A percentile compares a stretch with the other conserved stretches of the same genome.
Evolutionary conservation across 92 coral and sea anemone species (phyloP).

Genomic region (Palythoa grandiflora): DNA sequence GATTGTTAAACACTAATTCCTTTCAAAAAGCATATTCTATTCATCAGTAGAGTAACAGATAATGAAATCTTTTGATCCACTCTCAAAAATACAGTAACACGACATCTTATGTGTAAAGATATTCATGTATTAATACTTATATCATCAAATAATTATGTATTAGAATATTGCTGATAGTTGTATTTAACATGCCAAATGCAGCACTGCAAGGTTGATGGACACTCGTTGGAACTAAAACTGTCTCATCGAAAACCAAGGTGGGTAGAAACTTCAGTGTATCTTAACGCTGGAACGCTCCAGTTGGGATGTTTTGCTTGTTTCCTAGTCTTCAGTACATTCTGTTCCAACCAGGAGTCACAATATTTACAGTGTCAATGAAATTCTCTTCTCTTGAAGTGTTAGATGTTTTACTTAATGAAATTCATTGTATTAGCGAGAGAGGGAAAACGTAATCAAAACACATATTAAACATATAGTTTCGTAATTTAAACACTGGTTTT

Average conservation of each 20-base stretch:
- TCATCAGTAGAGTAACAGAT: too few relatives aligned
- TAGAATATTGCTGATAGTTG: neutral
- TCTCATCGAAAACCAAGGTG: constrained; percentile 83
- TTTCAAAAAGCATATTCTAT: too few relatives aligned
- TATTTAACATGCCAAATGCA: constrained; percentile 25
- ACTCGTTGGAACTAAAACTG: constrained; percentile 82
- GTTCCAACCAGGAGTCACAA: neutral
- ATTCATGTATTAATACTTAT: neutral
- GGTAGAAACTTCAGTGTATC: neutral
- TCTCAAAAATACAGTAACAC: too few relatives aligned
- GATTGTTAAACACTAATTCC: too few relatives aligned
- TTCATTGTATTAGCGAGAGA: too few relatives aligned
- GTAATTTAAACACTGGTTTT: too few relatives aligned
- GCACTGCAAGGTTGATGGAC: constrained; percentile 82
- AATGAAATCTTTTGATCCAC: too few relatives aligned
- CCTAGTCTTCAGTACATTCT: neutral
- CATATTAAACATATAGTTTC: neutral
- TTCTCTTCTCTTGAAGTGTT: too few relatives aligned
- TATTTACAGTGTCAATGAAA: too few relatives aligned
- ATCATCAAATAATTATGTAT: neutral
- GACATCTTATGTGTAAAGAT: neutral
- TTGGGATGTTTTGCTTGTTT: neutral
- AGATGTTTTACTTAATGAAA: too few relatives aligned
- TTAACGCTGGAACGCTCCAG: neutral
- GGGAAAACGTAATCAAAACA: too few relatives aligned